Conservation (phyloP, 1,140 invertebrate species). For the Pseudachorutes palmiensis region DNA sequence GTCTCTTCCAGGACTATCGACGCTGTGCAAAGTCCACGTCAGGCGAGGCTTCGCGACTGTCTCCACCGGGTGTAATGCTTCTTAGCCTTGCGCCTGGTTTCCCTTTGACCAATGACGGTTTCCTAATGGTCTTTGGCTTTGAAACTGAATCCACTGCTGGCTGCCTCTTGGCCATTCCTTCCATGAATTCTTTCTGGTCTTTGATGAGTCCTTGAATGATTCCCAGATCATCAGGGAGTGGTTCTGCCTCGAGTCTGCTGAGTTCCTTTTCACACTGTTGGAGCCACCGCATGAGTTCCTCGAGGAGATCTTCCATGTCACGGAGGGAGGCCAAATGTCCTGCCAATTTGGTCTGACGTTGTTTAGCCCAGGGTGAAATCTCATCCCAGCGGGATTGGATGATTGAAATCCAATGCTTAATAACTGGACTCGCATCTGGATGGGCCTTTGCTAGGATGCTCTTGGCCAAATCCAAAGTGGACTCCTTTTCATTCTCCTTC, state of each 20-base stretch:
- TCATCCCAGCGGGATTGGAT: constrained; percentile 95
- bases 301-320: constrained; percentile 59
- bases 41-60: constrained; percentile 43
- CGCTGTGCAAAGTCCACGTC: constrained; percentile 44
- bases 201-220: constrained; percentile 72
- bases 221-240: constrained; percentile 81
- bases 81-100: constrained; percentile 40
- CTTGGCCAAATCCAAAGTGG: constrained; percentile 78
- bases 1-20: constrained; percentile 66
- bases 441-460: constrained; percentile 82
- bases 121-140: constrained; percentile 47
- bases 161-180: constrained; percentile 76
- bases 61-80: constrained; percentile 41
- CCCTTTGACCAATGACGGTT: constrained; percentile 37
- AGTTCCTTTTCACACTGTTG: constrained; percentile 77
- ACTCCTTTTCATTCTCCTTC: constrained; percentile 78
- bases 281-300: constrained; percentile 91
- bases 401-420: constrained; percentile 96
- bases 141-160: constrained; percentile 81
- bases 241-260: constrained; percentile 69
- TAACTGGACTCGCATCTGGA: constrained; percentile 84
- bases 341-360: constrained; percentile 73
- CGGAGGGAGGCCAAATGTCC: constrained; percentile 55
- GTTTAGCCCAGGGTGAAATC: constrained; percentile 66
- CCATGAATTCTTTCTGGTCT: constrained; percentile 88